Evolutionary conservation across 92 coral and sea anemone species (phyloP).

Genomic region (Hydrozoanthus gracilis): DNA sequence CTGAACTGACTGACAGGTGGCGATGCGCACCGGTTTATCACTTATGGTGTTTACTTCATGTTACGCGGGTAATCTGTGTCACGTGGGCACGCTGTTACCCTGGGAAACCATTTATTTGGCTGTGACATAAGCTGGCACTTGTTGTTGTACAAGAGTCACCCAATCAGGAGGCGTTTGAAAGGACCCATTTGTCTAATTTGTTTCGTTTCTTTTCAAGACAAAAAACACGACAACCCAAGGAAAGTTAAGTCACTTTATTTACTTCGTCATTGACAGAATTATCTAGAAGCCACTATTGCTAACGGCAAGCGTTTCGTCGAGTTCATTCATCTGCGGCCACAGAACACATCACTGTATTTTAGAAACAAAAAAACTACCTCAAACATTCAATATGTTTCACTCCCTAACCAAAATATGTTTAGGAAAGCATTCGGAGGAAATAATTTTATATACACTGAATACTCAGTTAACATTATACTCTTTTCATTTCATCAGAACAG

Average conservation of each 20-base stretch:
- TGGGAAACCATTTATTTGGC: constrained; percentile 70
- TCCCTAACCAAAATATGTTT: too few relatives aligned
- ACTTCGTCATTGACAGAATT: constrained; percentile 73
- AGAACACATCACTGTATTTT: too few relatives aligned
- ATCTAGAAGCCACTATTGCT: constrained; percentile 5
- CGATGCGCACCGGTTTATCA: constrained; percentile 71
- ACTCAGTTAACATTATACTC: too few relatives aligned
- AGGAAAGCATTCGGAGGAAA: too few relatives aligned
- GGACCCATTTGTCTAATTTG: neutral
- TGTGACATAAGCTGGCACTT: constrained; percentile 63
- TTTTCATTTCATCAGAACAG: too few relatives aligned
- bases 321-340: too few relatives aligned
- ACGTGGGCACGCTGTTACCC: constrained; percentile 75
- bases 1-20: constrained; percentile 76
- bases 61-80: constrained; percentile 61
- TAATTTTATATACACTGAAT: too few relatives aligned
- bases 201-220: neutral
- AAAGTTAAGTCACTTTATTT: constrained; percentile 71
- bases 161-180: constrained; percentile 57
- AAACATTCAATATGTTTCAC: too few relatives aligned
- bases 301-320: too few relatives aligned
- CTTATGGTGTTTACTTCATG: constrained; percentile 60
- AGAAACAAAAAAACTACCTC: too few relatives aligned
- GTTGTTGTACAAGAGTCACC: constrained; percentile 36
- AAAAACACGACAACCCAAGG: constrained; percentile 40